phyloP scores from a whole-genome alignment of 2,113 vertebrate genomes.

The Desmodus rotundus region DNA sequence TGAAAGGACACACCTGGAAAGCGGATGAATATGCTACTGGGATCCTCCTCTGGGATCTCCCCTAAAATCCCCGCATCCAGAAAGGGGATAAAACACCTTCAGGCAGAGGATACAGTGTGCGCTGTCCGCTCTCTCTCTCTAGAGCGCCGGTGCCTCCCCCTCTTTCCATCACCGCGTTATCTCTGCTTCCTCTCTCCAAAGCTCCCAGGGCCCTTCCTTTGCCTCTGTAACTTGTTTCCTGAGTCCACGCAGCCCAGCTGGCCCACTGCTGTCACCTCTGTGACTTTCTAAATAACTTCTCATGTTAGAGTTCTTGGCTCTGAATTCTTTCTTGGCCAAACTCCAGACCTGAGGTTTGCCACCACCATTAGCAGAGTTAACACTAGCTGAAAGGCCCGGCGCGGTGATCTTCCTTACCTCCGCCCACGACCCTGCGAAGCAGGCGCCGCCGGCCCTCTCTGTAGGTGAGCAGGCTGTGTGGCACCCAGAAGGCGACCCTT shows the following conservation, averaged over 20 bases:
- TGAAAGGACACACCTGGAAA: neutral
- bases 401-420: neutral
- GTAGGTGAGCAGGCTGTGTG: neutral
- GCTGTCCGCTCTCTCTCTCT: fast-evolving
- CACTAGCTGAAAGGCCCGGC: neutral
- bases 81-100: neutral
- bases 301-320: neutral
- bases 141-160: neutral
- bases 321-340: neutral
- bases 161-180: neutral
- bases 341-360: neutral
- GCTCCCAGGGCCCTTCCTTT: neutral
- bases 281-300: neutral
- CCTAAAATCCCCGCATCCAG: neutral
- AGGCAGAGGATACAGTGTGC: neutral
- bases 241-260: neutral
- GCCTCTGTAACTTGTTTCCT: neutral
- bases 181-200: neutral
- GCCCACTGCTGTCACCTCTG: neutral
- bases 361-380: neutral
- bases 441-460: too few species aligned
- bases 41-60: neutral
- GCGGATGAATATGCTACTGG: too few species aligned
- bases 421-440: neutral
- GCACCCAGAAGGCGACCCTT: neutral